These are phyloP conservation scores for Endotricha flammealis DNA, from an alignment of 2,888 invertebrate species.

Conservation along the genomic window DNA sequence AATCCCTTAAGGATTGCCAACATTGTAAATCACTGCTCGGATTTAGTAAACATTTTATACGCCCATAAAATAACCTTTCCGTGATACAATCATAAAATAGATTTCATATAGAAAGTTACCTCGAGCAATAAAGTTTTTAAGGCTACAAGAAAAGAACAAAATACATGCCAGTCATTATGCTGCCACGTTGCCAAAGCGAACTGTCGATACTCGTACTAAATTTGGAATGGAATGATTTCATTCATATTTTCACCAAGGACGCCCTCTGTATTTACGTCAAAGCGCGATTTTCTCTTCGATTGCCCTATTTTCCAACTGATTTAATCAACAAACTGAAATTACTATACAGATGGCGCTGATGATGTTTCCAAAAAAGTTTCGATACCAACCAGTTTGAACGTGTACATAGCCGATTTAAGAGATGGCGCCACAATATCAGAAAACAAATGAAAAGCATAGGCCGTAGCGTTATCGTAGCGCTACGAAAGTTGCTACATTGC, in stretches of 20 bases:
- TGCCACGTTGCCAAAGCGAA: not conserved
- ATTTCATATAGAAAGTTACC: not conserved
- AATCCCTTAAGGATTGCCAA: no score
- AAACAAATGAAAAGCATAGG: no score
- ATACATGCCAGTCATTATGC: not conserved
- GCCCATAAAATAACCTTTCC: not conserved
- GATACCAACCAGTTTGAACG: not conserved
- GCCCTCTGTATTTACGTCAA: conserved; percentile 4
- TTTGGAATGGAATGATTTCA: conserved; percentile 8
- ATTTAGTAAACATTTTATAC: conserved; percentile 2
- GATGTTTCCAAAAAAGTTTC: not conserved
- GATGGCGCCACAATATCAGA: not conserved
- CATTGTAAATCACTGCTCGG: conserved; percentile 5
- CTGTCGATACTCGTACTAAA: not conserved
- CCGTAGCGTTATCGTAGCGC: not conserved
- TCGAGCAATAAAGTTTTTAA: not conserved
- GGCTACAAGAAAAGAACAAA: not conserved
- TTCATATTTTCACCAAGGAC: conserved; percentile 1
- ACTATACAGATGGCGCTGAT: conserved; percentile 3
- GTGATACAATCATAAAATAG: not conserved
- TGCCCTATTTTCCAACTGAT: not conserved
- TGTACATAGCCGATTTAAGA: no score
- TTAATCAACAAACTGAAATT: not conserved
- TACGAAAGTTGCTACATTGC: not conserved
- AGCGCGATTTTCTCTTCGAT: not conserved